These are phyloP conservation scores for Solenopsis fugax DNA, from an alignment of 1,140 invertebrate genomes.

Conservation along the genomic window DNA sequence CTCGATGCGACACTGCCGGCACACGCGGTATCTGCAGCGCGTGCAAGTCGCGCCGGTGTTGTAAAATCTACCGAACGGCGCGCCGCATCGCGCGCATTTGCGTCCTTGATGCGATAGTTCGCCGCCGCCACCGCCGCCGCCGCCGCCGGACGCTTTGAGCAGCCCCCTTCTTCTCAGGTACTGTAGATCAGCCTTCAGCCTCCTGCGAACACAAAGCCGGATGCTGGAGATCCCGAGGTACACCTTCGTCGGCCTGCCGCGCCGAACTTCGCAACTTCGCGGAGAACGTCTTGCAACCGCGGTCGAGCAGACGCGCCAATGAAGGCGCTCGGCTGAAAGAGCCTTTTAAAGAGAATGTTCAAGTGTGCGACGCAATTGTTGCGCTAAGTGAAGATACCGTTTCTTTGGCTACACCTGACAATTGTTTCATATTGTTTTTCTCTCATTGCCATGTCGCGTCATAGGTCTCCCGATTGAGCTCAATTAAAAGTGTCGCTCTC, in stretches of 20 bases:
- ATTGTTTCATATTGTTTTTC: neutral
- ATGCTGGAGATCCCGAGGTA: constrained; percentile 29
- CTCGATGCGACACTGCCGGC: constrained; percentile 90
- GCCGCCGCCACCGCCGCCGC: constrained; percentile 26
- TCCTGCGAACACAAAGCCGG: constrained; percentile 85
- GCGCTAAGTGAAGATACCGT: neutral
- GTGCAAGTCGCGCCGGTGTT: constrained; percentile 91
- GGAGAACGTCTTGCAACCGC: constrained; percentile 19
- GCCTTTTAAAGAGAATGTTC: constrained; percentile 5
- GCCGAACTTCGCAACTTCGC: constrained; percentile 20
- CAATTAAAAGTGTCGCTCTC: neutral
- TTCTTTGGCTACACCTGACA: neutral
- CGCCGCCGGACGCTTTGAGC: constrained; percentile 81
- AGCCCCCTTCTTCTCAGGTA: constrained; percentile 88
- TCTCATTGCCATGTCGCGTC: neutral
- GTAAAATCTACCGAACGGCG: constrained; percentile 91
- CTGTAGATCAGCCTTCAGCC: constrained; percentile 89
- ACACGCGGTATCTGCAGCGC: constrained; percentile 90
- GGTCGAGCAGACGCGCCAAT: neutral
- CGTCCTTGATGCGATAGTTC: constrained; percentile 87
- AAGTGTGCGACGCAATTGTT: neutral
- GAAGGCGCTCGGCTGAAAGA: neutral
- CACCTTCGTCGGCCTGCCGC: neutral
- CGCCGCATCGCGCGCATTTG: constrained; percentile 90
- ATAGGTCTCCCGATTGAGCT: neutral